A percentile compares a stretch with the other conserved stretches of the same genome.
These are phyloP conservation scores for Cinclus cinclus DNA, from an alignment of 2,113 vertebrate species.

Conservation along the genomic window DNA sequence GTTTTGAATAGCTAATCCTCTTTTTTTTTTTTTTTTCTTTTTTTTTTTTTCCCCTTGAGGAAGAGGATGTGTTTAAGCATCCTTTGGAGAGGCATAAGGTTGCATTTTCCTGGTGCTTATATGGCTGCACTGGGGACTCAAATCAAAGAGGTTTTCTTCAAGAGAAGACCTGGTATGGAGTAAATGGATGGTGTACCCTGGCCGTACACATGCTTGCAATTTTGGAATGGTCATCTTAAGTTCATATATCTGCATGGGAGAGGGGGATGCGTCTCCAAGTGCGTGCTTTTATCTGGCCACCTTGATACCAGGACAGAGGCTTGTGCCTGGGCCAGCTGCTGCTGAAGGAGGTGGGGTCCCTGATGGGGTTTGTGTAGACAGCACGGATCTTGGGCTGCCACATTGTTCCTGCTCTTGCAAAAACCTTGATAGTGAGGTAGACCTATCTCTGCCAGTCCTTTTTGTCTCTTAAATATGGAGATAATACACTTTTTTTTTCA, in stretches of 20 bases:
- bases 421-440: neutral
- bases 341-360: neutral
- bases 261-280: neutral
- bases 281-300: neutral
- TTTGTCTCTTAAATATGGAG: neutral
- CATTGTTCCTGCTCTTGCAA: constrained; percentile 10
- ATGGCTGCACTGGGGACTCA: neutral
- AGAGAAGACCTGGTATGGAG: neutral
- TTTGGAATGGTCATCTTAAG: neutral
- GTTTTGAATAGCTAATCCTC: neutral
- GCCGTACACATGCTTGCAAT: neutral
- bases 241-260: neutral
- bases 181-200: neutral
- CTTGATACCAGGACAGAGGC: neutral
- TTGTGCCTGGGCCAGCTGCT: neutral
- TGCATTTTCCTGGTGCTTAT: neutral
- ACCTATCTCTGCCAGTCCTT: neutral
- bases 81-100: neutral
- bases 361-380: neutral
- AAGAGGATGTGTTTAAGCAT: neutral
- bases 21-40: neutral
- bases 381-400: neutral
- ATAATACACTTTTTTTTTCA: neutral
- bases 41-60: neutral
- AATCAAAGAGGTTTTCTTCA: neutral